phyloP scores from a whole-genome alignment of 1,140 invertebrate genomes.

The Proales similis region DNA sequence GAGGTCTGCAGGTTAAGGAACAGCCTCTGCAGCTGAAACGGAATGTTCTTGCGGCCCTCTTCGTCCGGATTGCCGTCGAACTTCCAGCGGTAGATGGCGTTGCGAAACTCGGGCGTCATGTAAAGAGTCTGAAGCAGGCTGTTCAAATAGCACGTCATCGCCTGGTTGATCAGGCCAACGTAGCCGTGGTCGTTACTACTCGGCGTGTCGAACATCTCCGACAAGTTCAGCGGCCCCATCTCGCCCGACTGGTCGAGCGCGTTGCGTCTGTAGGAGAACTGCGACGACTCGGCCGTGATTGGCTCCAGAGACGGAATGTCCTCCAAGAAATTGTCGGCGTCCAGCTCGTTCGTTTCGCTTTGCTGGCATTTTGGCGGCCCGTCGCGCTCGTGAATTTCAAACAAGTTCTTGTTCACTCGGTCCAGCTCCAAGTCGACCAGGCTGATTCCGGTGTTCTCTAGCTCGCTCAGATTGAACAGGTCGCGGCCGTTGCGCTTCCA shows the following conservation, averaged over 20 bases:
- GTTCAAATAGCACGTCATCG: slow-evolving; percentile 99
- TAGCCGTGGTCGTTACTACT: slow-evolving; percentile 97
- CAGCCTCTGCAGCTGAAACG: slow-evolving; percentile 88
- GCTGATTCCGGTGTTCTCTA: slow-evolving; percentile 13
- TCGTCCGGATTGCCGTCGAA: slow-evolving; percentile 47
- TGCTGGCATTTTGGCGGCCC: slow-evolving; percentile 37
- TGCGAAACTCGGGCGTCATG: slow-evolving; percentile 90
- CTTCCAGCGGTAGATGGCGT: slow-evolving; percentile 68
- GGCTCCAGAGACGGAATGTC: slow-evolving; percentile 3
- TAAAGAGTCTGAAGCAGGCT: slow-evolving; percentile 91
- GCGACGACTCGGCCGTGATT: background rate
- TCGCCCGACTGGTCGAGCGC: background rate
- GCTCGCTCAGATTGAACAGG: slow-evolving; percentile 33
- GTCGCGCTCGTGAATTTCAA: slow-evolving; percentile 42
- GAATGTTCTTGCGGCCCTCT: slow-evolving; percentile 87
- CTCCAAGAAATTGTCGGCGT: slow-evolving; percentile 38
- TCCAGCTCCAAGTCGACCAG: slow-evolving; percentile 2
- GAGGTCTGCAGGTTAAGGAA: slow-evolving; percentile 97
- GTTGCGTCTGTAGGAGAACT: slow-evolving; percentile 13
- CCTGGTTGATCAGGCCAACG: slow-evolving; percentile 98
- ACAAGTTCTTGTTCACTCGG: slow-evolving; percentile 6
- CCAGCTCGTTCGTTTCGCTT: slow-evolving; percentile 22
- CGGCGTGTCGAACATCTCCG: slow-evolving; percentile 56
- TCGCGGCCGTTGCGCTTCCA: slow-evolving; percentile 43
- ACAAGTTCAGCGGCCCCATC: background rate